phyloP scores from a whole-genome alignment of 64 coral and sea anemone genomes.

The Dendrophyllia cribrosa region DNA sequence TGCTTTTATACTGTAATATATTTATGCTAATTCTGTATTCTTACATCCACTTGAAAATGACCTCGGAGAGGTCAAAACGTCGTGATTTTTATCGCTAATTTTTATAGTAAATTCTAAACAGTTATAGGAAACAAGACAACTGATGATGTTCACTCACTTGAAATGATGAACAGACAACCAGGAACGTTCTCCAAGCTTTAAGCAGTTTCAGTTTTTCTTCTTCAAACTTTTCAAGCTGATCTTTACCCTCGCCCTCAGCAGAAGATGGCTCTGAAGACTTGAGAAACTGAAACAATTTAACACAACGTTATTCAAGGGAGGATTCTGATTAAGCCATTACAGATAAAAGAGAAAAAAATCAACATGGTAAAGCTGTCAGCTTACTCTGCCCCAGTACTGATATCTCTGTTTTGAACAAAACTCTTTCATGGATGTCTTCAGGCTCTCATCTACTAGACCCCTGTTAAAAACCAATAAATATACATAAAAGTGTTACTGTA shows the following conservation, averaged over 20 bases:
- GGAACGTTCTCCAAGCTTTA: slow-evolving; percentile 93
- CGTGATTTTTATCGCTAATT: too few relatives aligned
- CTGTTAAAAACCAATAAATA: slow-evolving; percentile 39
- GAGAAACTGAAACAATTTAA: slow-evolving; percentile 16
- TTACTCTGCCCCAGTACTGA: slow-evolving; percentile 79
- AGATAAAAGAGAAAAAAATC: not conserved
- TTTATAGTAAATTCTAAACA: too few relatives aligned
- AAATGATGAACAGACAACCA: slow-evolving; percentile 72
- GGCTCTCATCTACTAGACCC: slow-evolving; percentile 70
- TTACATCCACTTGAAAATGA: too few relatives aligned
- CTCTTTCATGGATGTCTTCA: slow-evolving; percentile 73
- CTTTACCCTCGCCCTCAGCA: not conserved
- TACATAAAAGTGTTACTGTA: not conserved
- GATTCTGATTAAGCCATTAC: not conserved
- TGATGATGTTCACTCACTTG: slow-evolving; percentile 55
- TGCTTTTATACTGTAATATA: too few relatives aligned
- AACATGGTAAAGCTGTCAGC: not conserved
- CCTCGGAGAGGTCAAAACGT: too few relatives aligned
- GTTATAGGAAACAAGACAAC: not conserved
- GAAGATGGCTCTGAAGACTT: not conserved
- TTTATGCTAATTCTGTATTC: too few relatives aligned
- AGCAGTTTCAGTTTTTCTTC: slow-evolving; percentile 87
- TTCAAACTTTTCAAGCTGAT: slow-evolving; percentile 13
- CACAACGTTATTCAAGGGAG: slow-evolving; percentile 1
- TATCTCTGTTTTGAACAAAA: slow-evolving; percentile 80